Evolutionary conservation across 2,113 vertebrate species (phyloP).

Genomic region (Odocoileus virginianus): DNA sequence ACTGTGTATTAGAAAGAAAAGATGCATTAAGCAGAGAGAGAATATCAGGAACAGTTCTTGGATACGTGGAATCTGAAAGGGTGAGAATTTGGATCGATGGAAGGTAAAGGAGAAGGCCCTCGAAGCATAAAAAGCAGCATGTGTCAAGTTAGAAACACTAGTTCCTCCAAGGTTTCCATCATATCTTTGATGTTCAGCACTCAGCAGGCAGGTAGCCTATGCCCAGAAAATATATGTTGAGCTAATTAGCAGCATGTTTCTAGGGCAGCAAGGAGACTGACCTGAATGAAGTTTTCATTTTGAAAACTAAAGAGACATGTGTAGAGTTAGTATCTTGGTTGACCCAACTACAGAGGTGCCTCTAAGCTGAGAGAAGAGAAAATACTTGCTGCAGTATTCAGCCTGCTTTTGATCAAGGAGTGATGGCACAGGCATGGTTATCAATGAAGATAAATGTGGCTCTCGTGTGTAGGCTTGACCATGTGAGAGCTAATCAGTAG

Average conservation of each 20-base stretch:
- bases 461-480: accelerated
- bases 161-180: background rate
- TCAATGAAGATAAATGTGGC: background rate
- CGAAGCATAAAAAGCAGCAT: background rate
- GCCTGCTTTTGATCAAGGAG: background rate
- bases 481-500: background rate
- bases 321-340: background rate
- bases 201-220: background rate
- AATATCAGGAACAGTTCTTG: background rate
- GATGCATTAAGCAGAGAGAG: background rate
- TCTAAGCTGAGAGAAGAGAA: background rate
- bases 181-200: background rate
- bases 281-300: background rate
- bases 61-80: background rate
- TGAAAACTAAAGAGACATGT: background rate
- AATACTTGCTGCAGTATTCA: background rate
- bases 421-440: background rate
- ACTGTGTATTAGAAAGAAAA: background rate
- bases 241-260: background rate
- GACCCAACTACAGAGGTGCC: background rate
- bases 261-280: background rate
- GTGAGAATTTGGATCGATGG: background rate
- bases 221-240: background rate
- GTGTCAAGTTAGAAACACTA: background rate
- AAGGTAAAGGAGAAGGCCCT: background rate